Conservation (phyloP, 2,888 invertebrate species). For the Phalera bucephala region DNA sequence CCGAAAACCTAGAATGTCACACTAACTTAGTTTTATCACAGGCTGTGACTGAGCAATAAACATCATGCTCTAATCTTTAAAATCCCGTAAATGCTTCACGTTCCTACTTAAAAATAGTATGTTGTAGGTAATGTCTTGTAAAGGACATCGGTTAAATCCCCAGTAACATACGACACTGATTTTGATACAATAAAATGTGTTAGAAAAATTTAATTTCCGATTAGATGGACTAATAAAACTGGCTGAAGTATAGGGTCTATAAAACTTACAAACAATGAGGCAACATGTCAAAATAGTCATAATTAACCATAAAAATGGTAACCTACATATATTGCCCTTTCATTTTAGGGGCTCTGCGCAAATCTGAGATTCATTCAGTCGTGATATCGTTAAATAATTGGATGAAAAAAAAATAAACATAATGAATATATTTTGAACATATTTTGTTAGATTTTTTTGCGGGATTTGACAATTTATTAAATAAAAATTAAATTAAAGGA, state of each 20-base stretch:
- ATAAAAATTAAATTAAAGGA: too few species aligned
- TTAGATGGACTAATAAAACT: conserved; percentile 14
- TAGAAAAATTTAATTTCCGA: conserved; percentile 11
- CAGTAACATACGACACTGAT: conserved; percentile 2
- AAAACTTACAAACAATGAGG: conserved; percentile 18
- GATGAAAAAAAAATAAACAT: too few species aligned
- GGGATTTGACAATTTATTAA: too few species aligned
- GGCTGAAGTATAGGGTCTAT: conserved; percentile 6
- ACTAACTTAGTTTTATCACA: conserved; percentile 13
- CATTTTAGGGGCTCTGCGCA: too few species aligned
- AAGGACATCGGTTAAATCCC: too few species aligned
- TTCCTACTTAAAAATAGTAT: too few species aligned
- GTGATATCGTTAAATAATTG: too few species aligned
- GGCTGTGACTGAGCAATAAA: conserved; percentile 1
- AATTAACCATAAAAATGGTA: conserved; percentile 13
- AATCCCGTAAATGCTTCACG: neutral
- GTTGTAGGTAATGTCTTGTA: too few species aligned
- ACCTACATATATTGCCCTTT: neutral
- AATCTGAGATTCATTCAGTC: too few species aligned
- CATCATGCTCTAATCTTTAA: conserved; percentile 5
- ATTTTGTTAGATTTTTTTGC: too few species aligned
- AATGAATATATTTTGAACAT: too few species aligned
- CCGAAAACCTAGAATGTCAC: too few species aligned
- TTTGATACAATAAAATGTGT: conserved; percentile 8
- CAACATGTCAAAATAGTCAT: conserved; percentile 14